A percentile compares a stretch with the other conserved stretches of the same genome.
phyloP scores from a whole-genome alignment of 2,888 invertebrate species.

The Cephus rjabovi region DNA sequence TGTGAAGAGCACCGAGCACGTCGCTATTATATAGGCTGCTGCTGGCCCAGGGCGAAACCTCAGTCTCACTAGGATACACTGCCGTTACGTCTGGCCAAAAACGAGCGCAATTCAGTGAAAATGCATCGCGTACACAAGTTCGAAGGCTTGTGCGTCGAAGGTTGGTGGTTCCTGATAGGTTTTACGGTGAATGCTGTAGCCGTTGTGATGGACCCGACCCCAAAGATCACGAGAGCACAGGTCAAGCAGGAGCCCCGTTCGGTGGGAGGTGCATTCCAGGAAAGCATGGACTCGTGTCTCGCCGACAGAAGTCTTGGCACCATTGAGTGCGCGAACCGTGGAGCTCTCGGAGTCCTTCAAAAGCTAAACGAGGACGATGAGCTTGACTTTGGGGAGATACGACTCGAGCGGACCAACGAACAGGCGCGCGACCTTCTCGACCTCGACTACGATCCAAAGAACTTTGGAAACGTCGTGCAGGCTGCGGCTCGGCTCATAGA shows the following conservation, averaged over 20 bases:
- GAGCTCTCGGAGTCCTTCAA: constrained; percentile 76
- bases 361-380: constrained; percentile 76
- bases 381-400: constrained; percentile 74
- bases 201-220: constrained; percentile 54
- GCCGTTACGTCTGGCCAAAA: neutral
- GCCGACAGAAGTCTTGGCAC: constrained; percentile 47
- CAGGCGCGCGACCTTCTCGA: constrained; percentile 76
- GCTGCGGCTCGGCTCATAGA: constrained; percentile 69
- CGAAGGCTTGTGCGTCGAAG: too few species aligned
- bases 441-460: constrained; percentile 80
- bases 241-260: constrained; percentile 22
- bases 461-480: constrained; percentile 73
- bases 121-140: too few species aligned
- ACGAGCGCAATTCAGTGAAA: neutral
- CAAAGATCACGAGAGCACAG: neutral
- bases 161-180: too few species aligned
- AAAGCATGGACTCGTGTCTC: constrained; percentile 50
- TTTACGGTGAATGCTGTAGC: constrained; percentile 22
- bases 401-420: constrained; percentile 73
- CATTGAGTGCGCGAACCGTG: constrained; percentile 76
- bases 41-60: constrained; percentile 31
- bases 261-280: constrained; percentile 37
- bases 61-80: constrained; percentile 46
- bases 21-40: constrained; percentile 53
- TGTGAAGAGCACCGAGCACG: constrained; percentile 46